Base-by-base conservation (phyloP, 2,797 vertebrate genomes). In the Carcharodon carcharias region DNA sequence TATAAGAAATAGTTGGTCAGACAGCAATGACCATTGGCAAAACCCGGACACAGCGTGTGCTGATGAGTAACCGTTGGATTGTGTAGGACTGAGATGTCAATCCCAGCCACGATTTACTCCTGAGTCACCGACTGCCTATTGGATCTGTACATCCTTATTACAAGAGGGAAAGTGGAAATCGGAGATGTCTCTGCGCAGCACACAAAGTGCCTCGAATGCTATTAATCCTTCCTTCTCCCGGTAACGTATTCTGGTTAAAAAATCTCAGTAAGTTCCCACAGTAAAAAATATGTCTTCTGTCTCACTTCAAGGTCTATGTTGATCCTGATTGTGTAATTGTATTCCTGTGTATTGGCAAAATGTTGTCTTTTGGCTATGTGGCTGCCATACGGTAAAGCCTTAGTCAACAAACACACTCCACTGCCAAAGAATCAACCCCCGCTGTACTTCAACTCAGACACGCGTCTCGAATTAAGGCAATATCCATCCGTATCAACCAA, bases 401-500 rank as follows among this genome's bases (percentile, higher is more conserved):
- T 12, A 69, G 40, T 95, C 93, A 94, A 94, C 92, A 95, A 67
- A 95, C 61, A 93, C 63, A 95, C 95, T 95, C 40, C 92, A 69
- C 67, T 71, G 21, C 93, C 93, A 95, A 69, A 95, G 65, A 95
- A 67, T 95, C 65, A 63, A 50, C 67, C 93, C n/a, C 40, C 67
- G 45, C 31, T 31, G 16, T 61, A 61, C 56, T 91, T 65, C 23
- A n/a, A n/a, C n/a, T n/a, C n/a, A n/a, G 56, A 71, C 69, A 69
- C 18, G 45, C 35, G 28, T 18, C 69, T 61, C 40, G 96, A 87
- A 40, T 96, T 96, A 96, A 95, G 91, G 77, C 80, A 61, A 77
- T 95, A 63, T 96, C 96, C 96, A 96, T 97, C 77, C 63, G 88
- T 16, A 14, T 45, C 3, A 82, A 96, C 96, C 92, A 94, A 97